Evolutionary conservation across 2,113 vertebrate species (phyloP), one percentile per base, ranked within the genome.

Genomic region (Calidris pugnax): DNA sequence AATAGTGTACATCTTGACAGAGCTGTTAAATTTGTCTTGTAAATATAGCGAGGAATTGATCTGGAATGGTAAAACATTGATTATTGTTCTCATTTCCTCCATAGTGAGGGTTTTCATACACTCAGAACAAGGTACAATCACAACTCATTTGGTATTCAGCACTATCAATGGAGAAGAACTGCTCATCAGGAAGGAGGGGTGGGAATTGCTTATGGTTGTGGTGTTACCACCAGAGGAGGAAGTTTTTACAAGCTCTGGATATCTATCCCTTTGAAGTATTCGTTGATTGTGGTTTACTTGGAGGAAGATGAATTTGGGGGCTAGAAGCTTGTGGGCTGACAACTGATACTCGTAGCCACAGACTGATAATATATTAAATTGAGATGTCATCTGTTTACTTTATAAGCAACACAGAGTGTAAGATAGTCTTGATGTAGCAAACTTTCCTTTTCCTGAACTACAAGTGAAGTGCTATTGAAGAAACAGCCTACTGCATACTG

Each of bases 261-360:
- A 60, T 88, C 41, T 81, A 12, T 89, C n/a, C 22, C 57, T 85
- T 50, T 79, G 30, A 69, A 62, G 67, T 69, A 79, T 57, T 83
- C 27, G 6, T 64, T 88, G 23, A n/a, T 27, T 94, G 96, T 93
- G 78, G 87, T 96, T 96, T 86, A 9, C 76, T 62, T 74, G 48
- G 10, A 67, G 16, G 56, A 92, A 94, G 50, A 86, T 66, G 16
- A 57, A 68, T 84, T 47, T 91, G 33, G 64, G 39, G 23, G 48
- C 48, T 68, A 30, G 60, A 87, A 84, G 56, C 41, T 71, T 94
- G 89, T 95, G 94, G 94, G 73, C 73, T 95, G 63, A 89, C 43
- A 82, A 45, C 28, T 78, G 77, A 35, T 64, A 90, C 85, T 91
- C 9, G 3, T 63, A 89, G 68, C 45, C 57, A 3, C 80, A 84